Conservation (phyloP, 2,113 vertebrate species). For the Oncorhynchus nerka region DNA sequence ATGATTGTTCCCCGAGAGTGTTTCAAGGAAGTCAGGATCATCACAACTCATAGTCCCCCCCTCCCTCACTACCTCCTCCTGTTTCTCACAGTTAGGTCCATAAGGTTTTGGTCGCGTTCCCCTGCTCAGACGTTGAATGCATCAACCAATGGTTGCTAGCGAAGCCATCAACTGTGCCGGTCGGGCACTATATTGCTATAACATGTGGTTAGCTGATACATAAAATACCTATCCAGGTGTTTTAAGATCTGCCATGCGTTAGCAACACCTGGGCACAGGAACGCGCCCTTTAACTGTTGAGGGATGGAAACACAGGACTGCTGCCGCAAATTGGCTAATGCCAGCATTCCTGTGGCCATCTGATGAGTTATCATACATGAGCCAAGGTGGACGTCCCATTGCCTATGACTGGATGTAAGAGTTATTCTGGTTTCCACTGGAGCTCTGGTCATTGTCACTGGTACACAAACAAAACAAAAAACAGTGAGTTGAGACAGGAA, state of each 20-base stretch:
- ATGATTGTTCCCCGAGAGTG: constrained; percentile 42
- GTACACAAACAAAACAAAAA: constrained; percentile 20
- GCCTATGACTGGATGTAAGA: constrained; percentile 95
- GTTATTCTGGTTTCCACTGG: constrained; percentile 98
- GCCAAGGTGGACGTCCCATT: constrained; percentile 20
- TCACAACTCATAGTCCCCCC: constrained; percentile 11
- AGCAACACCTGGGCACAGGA: no score
- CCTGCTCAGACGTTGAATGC: no score
- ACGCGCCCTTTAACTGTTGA: no score
- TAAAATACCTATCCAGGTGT: no score
- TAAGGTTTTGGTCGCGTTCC: not conserved
- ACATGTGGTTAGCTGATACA: no score
- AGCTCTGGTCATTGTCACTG: constrained; percentile 97
- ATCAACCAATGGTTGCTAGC: no score
- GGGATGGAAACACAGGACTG: no score
- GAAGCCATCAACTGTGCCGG: no score
- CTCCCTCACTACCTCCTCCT: not conserved
- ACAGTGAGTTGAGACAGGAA: not conserved
- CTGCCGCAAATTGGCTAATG: not conserved
- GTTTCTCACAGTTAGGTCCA: constrained; percentile 4
- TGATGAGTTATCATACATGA: constrained; percentile 21
- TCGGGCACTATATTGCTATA: no score
- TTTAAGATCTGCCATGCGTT: no score
- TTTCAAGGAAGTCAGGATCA: constrained; percentile 74
- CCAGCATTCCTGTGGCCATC: not conserved